A percentile compares a stretch with the other conserved stretches of the same genome.
phyloP scores from a whole-genome alignment of 2,113 vertebrate species.

The Dunckerocampus dactyliophorus region DNA sequence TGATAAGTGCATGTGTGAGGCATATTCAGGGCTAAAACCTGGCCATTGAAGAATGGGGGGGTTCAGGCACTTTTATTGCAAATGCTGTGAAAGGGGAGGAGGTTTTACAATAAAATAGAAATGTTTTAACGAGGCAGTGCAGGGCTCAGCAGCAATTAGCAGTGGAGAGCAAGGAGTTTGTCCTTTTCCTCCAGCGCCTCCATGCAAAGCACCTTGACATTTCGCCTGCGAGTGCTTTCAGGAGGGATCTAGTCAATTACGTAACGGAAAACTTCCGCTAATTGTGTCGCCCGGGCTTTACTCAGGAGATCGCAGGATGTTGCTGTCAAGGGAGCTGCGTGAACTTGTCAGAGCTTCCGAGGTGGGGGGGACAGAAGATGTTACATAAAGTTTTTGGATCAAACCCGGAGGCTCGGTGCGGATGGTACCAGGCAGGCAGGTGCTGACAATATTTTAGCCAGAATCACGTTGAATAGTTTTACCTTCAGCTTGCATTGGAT shows the following conservation, averaged over 20 bases:
- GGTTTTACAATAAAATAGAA: too few species aligned
- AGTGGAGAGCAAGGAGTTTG: too few species aligned
- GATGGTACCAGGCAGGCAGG: neutral
- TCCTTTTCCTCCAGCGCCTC: too few species aligned
- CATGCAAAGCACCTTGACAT: slow-evolving; percentile 2
- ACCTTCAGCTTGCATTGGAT: neutral
- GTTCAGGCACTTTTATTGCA: too few species aligned
- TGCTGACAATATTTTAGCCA: neutral
- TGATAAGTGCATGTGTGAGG: too few species aligned
- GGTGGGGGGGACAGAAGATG: slow-evolving; percentile 36
- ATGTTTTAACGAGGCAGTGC: too few species aligned
- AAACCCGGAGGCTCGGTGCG: slow-evolving; percentile 3
- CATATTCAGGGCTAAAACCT: too few species aligned
- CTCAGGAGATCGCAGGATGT: slow-evolving; percentile 58
- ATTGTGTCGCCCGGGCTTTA: slow-evolving; percentile 67
- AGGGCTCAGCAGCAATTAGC: too few species aligned
- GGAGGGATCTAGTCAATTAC: slow-evolving; percentile 58
- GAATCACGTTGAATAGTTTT: neutral
- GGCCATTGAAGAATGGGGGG: too few species aligned
- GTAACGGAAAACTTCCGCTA: slow-evolving; percentile 70
- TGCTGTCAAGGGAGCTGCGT: slow-evolving; percentile 66
- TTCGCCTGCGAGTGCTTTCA: slow-evolving; percentile 60
- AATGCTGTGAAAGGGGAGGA: too few species aligned
- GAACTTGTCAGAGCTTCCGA: slow-evolving; percentile 46
- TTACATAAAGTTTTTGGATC: slow-evolving; percentile 9